These are phyloP conservation scores for Meles meles DNA, from an alignment of 2,113 vertebrate genomes.

Conservation along the genomic window DNA sequence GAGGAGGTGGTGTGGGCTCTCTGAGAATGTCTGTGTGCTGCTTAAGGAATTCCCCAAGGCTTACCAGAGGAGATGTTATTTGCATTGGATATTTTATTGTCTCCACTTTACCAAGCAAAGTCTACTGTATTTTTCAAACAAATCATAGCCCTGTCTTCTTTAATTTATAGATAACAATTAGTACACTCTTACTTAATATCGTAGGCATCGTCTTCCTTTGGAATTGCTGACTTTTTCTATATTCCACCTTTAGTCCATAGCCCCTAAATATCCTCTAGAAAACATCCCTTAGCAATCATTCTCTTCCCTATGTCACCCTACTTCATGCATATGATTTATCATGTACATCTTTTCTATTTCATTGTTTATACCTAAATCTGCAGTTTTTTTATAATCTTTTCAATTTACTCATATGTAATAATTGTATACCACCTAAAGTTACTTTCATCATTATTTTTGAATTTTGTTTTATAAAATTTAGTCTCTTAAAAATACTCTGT, in stretches of 20 bases:
- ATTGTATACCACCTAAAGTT: not conserved
- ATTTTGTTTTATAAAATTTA: not conserved
- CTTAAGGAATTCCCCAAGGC: not conserved
- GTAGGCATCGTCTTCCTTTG: not conserved
- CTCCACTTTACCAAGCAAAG: not conserved
- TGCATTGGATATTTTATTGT: not conserved
- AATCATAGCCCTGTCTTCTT: not conserved
- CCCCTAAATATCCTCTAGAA: not conserved
- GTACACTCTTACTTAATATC: not conserved
- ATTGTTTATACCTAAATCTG: not conserved
- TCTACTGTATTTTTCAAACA: not conserved
- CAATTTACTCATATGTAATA: not conserved
- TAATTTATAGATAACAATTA: not conserved
- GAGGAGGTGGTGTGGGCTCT: not conserved
- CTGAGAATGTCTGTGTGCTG: not conserved
- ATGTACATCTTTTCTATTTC: not conserved
- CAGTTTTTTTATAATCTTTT: not conserved
- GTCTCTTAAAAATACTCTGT: not conserved
- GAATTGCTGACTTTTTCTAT: not conserved
- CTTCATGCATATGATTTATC: not conserved
- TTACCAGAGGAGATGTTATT: not conserved
- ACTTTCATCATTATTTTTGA: not conserved
- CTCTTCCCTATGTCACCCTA: not conserved
- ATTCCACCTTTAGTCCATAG: not conserved
- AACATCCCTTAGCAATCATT: not conserved